Conservation (phyloP, 1,140 invertebrate species). For the Papilio glaucus region DNA sequence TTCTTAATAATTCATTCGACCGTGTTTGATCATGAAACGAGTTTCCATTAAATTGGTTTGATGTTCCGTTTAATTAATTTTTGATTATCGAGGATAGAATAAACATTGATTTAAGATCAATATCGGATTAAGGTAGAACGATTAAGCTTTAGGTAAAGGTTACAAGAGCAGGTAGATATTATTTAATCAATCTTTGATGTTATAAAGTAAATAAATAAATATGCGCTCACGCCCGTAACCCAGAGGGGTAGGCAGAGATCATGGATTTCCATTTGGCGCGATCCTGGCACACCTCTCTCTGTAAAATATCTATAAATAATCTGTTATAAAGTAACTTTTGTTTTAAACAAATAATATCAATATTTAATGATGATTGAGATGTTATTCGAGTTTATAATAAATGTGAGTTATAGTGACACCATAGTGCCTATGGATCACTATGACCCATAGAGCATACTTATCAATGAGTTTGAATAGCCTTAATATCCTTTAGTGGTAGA, state of each 20-base stretch:
- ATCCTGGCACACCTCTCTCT: no score
- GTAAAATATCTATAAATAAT: no score
- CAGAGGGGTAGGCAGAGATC: no score
- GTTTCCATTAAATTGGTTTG: constrained; percentile 12
- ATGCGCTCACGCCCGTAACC: no score
- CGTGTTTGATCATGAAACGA: background rate
- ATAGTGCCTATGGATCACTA: no score
- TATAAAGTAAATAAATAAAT: no score
- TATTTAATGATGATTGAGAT: background rate
- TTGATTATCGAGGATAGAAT: constrained; percentile 23
- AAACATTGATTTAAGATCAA: constrained; percentile 27
- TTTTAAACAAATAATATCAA: background rate
- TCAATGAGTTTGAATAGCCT: no score
- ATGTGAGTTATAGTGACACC: no score
- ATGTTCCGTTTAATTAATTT: constrained; percentile 28
- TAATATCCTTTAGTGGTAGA: no score
- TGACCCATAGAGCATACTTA: no score
- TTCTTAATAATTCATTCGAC: background rate
- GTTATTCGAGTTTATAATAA: no score
- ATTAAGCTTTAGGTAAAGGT: background rate
- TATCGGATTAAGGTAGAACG: constrained; percentile 12
- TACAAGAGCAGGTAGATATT: background rate
- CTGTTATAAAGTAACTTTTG: background rate
- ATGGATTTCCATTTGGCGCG: no score
- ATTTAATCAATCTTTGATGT: background rate